Evolutionary conservation across 1,140 invertebrate species (phyloP), one percentile per base, ranked within the genome.

Genomic region (silkworm (Bombyx mori)): DNA sequence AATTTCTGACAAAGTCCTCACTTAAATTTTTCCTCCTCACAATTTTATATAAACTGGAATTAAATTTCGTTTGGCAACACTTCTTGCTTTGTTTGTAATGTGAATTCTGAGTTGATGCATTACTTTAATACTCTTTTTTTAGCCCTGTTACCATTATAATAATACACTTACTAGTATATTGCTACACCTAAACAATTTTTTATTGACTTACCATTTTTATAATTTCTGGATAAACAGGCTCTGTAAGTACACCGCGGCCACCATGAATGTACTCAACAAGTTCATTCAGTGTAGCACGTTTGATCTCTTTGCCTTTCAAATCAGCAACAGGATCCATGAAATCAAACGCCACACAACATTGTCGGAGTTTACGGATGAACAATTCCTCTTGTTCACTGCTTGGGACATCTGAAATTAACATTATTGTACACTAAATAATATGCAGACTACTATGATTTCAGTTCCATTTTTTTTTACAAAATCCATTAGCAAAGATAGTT

Each of bases 281-380:
- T 89, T 99, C 98, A 90, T 99, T 98, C 59, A 99, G 92, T 65
- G 98, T 96, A 69, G 94, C 94, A 77, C 98, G 92, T 89, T 99
- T 99, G 65, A 99, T 97, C 90, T 99, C 99, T 88, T 99, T 99
- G 74, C 96, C 97, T 90, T 99, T 99, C 66, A 99, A 90, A 89
- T 99, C 98, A 80, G 96, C 95, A 58, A 99, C 94, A 51, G 98
- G 97, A 90, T 99, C 98, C 92, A 99, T 96, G 89, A 99, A 99
- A 89, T 99, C 98, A 90, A 99, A 99, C 71, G 98, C 94, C 75
- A 99, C 96, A 89, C 97, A 99, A 88, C 99, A 99, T 91, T 99
- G 98, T 71, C 97, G 93, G 64, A 99, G 90, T 88, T 99, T 99
- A 71, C 97, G 93, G 73, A 99, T 98, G 86, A 99, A 99, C 64